phyloP scores from a whole-genome alignment of 1,140 invertebrate species.

The Proctacanthus coquilletti region DNA sequence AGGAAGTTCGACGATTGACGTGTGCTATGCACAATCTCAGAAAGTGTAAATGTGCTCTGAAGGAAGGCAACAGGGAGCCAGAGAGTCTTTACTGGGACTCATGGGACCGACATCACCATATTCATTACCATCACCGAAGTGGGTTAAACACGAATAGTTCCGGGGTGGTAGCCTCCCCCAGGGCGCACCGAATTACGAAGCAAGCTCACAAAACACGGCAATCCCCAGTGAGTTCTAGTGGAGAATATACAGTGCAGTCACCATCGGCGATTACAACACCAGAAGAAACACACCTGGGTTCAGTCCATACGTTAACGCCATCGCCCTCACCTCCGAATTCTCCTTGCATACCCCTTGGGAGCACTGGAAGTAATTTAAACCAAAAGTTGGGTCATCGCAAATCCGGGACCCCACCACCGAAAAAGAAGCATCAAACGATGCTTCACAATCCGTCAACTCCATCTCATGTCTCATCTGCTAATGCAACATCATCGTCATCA shows the following conservation, averaged over 20 bases:
- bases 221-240: slow-evolving; percentile 6
- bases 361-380: slow-evolving; percentile 28
- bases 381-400: slow-evolving; percentile 14
- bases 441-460: slow-evolving; percentile 19
- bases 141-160: slow-evolving; percentile 14
- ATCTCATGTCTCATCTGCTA: slow-evolving; percentile 4
- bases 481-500: not conserved
- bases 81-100: slow-evolving; percentile 80
- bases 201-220: slow-evolving; percentile 11
- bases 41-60: slow-evolving; percentile 13
- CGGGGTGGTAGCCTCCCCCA: slow-evolving; percentile 17
- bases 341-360: slow-evolving; percentile 35
- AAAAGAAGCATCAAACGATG: slow-evolving; percentile 48
- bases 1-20: slow-evolving; percentile 63
- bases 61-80: slow-evolving; percentile 23
- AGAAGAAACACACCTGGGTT: slow-evolving; percentile 13
- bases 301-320: slow-evolving; percentile 19
- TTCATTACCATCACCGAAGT: slow-evolving; percentile 20
- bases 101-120: slow-evolving; percentile 52
- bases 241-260: slow-evolving; percentile 4
- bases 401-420: slow-evolving; percentile 52
- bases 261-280: slow-evolving; percentile 6
- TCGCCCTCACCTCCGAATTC: slow-evolving; percentile 28
- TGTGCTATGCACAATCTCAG: slow-evolving; percentile 72
- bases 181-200: slow-evolving; percentile 12